Evolutionary conservation across 2,113 vertebrate genomes (phyloP), one percentile per base, ranked within the genome.

Genomic region (Rhinichthys klamathensis): DNA sequence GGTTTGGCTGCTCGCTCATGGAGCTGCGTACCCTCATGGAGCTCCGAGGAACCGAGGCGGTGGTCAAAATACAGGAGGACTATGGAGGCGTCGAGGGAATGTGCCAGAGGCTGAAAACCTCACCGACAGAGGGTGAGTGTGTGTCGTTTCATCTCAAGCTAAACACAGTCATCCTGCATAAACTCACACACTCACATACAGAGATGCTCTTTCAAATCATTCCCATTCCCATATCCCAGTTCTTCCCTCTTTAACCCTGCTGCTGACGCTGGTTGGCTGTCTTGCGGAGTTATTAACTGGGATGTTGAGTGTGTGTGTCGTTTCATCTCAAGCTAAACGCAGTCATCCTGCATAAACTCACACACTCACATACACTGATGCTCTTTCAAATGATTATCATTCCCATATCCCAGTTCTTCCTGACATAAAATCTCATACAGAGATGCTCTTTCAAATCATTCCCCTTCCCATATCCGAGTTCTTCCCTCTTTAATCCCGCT

Each of bases 1-100:
- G 95, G 88, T 99, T 98, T 65, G 97, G 98, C 92, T 98, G 96
- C 94, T 96, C 97, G 0, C 85, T 99, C 92, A 93, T 96, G 92
- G 98, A 99, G 87, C 96, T 99, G 91, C 97, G 98, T 90, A 96
- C 95, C 77, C 95, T 99, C 92, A 99, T 99, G 98, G 98, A 99
- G 94, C 96, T 99, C 87, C 96, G 98, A 90, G 96, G 97, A 92
- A 94, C 95, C 1, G 98, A 99, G 93, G 98, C 96, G n/a, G 96
- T 98, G 92, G 96, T 97, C 92, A 99, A 97, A 95, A 95, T 99
- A 93, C 98, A 98, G 93, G 98, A 99, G 93, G 96, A 96, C 73
- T 98, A 98, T 13, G 97, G 96, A 88, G 97, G 96, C 92, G 93
- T 96, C 1, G 97, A 98, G 84, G 97, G 97, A 92, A 94, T 99